Evolutionary conservation across 1,140 invertebrate species (phyloP), one percentile per base, ranked within the genome.

Genomic region (Zaprionus inermis): DNA sequence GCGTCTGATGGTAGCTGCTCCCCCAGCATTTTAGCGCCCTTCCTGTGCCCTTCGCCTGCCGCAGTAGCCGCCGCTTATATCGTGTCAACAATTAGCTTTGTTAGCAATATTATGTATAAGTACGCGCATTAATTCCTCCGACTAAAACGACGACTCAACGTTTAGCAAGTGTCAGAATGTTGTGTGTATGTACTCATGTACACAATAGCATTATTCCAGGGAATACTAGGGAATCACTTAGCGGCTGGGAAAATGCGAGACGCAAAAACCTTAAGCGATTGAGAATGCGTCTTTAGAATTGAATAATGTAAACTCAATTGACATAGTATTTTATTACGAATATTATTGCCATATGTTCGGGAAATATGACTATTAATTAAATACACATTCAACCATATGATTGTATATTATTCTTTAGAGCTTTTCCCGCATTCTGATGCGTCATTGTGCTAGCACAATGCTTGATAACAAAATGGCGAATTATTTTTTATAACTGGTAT

Each of bases 41-140:
- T 12, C 14, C 46, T 30, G 12, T 34, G 20, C 46, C 56, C 44
- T 46, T 60, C 57, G 10, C 58, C 1, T n/a, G 24, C 14, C 24
- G 14, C 41, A 18, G 41, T 56, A 20, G 54, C 38, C 44, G 32
- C 46, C 16, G 71, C 67, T 85, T 81, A 81, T 85, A 74, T 78
- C 74, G 22, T 85, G 78, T 85, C 78, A 85, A 78, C 81, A 85
- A 81, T 85, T 85, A 79, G 76, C 72, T 76, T 49, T 72, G 72
- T 69, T 74, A 61, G 74, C 69, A 11, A 41, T 77, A 70, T 80
- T 69, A 84, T 80, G 71, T 80, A 78, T 52, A 65, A 81, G 67
- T 59, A 38, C 78, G 30, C 38, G 24, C 72, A 63, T 24, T 84
- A 78, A 78, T 81, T 59, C 81, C 55, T 34, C 32, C 71, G 22